Evolutionary conservation across 1,140 invertebrate genomes (phyloP).

Genomic region (Papilio polytes): DNA sequence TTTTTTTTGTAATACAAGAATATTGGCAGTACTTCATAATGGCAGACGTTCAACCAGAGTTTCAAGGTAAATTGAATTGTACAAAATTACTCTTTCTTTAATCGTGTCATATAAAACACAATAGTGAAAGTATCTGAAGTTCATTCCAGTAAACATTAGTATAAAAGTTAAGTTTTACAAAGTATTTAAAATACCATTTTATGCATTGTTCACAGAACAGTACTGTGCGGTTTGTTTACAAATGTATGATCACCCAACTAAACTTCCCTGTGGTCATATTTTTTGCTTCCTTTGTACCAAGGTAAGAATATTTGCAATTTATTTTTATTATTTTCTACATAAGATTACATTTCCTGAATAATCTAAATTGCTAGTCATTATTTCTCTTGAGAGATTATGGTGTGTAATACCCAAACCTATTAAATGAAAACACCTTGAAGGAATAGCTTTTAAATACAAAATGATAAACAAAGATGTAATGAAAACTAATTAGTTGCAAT

Average conservation of each 20-base stretch:
- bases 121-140: neutral
- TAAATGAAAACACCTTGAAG: conserved; percentile 13
- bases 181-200: neutral
- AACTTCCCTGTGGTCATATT: conserved; percentile 96
- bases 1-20: neutral
- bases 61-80: neutral
- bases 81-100: conserved; percentile 5
- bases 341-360: no score
- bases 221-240: conserved; percentile 98
- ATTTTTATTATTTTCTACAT: neutral
- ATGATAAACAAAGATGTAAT: no score
- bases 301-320: conserved; percentile 66
- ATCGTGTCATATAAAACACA: neutral
- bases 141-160: neutral
- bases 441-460: no score
- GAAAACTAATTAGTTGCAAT: no score
- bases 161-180: neutral
- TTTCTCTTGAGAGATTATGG: no score
- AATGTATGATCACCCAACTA: conserved; percentile 93
- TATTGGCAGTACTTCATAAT: neutral
- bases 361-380: no score
- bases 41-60: conserved; percentile 19
- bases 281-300: conserved; percentile 99
- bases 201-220: conserved; percentile 56
- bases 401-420: neutral